A percentile compares a stretch with the other conserved stretches of the same genome.
These are phyloP conservation scores for Tapirus terrestris DNA, from an alignment of 2,113 vertebrate genomes.

Conservation along the genomic window DNA sequence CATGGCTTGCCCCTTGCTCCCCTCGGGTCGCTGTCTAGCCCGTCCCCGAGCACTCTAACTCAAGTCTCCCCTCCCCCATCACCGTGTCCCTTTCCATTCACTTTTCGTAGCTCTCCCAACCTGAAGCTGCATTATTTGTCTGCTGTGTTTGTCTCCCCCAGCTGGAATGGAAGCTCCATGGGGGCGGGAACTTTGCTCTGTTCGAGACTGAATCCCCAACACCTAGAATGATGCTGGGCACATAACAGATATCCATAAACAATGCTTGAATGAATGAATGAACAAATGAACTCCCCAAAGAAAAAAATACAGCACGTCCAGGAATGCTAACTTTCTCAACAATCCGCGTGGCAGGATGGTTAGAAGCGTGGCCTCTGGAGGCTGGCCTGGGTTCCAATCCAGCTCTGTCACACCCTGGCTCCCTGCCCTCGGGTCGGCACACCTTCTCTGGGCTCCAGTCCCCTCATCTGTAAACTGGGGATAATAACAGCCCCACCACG, in stretches of 20 bases:
- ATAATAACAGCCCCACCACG: accelerated
- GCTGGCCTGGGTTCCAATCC: background rate
- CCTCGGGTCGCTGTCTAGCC: background rate
- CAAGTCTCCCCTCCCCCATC: background rate
- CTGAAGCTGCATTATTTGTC: accelerated
- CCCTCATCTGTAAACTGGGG: background rate
- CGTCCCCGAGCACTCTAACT: background rate
- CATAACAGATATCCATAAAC: background rate
- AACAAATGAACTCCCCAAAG: background rate
- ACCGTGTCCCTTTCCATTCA: accelerated
- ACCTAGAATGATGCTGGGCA: background rate
- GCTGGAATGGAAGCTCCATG: no score
- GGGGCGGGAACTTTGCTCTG: background rate
- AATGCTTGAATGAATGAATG: background rate
- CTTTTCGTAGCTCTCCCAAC: background rate
- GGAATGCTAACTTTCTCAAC: background rate
- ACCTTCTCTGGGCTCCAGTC: background rate
- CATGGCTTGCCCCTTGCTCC: accelerated
- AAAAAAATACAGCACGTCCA: background rate
- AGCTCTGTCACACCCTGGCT: accelerated
- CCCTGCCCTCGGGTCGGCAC: background rate
- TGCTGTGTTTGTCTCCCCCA: background rate
- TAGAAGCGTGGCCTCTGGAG: no score
- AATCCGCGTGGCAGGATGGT: accelerated
- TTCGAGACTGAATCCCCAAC: background rate